Base-by-base conservation (phyloP, 2,113 vertebrate genomes). In the Emydura subglobosa region DNA sequence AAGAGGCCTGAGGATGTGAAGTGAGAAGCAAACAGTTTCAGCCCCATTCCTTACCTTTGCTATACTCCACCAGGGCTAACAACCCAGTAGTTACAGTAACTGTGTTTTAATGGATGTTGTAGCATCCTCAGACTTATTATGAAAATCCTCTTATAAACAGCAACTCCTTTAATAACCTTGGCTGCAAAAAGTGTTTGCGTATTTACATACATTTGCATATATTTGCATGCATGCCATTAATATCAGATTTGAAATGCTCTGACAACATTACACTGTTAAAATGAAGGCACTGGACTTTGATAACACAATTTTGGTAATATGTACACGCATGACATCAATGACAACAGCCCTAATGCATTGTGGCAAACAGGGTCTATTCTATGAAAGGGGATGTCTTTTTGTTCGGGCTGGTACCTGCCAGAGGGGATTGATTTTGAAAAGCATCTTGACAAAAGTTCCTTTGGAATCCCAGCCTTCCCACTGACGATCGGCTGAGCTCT, bases 81-180 rank as follows among this genome's bases (percentile, higher is more conserved):
- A 91, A 49, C 61, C 82, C 80, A 1, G 0, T 53, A 90, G 90
- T 54, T 90, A 86, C 83, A 93, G 90, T 88, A 95, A 95, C 90
- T 78, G 79, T 83, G 83, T 86, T 94, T 85, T 83, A 93, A 96
- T 94, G 82, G 95, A 50, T 96, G 94, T 74, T 93, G 86, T 85
- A 91, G 94, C 94, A 96, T 95, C 94, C 94, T 95, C 49, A 81
- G 86, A 68, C 89, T 94, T 91, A 95, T 96, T 89, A 97, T 82
- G 88, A 88, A 97, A 97, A 97, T 95, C 95, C 93, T 96, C 96
- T 96, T 91, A 94, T 14, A 79, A 97, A 92, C 85, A 92, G 92
- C 94, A 92, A 90, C 90, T 97, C 92, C 96, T 96, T 96, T 74
- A 91, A 85, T 93, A 96, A 88, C 93, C 87, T 34, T 51, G 74